Conservation (phyloP, 23 tunicate genomes). For the Ascidia mentula region DNA sequence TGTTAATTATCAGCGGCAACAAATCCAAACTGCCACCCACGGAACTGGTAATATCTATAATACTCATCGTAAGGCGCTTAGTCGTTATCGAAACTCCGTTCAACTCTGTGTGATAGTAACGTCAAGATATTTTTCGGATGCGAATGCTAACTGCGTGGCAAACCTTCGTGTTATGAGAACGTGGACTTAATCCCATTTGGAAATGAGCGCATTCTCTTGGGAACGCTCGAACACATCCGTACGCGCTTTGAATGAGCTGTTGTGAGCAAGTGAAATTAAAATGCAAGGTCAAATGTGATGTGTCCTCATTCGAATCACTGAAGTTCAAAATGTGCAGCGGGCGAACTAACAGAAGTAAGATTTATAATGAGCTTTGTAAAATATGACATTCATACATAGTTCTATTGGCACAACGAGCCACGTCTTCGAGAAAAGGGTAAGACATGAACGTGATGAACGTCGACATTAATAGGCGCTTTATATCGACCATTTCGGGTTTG, state of each 20-base stretch:
- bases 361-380: neutral
- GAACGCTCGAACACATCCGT: neutral
- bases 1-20: too few species aligned
- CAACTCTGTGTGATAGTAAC: slow-evolving; percentile 5
- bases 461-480: slow-evolving; percentile 1
- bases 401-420: neutral
- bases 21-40: too few species aligned
- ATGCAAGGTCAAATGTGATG: neutral
- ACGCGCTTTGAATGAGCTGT: neutral
- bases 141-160: neutral
- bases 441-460: slow-evolving; percentile 8
- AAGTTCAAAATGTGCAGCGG: neutral
- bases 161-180: slow-evolving; percentile 2
- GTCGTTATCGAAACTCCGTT: slow-evolving; percentile 1
- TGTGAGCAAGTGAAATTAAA: neutral
- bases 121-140: neutral
- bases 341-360: neutral
- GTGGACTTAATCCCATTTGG: slow-evolving; percentile 9
- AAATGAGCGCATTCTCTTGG: neutral
- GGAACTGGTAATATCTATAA: too few species aligned
- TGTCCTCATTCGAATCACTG: neutral
- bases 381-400: neutral
- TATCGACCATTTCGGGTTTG: neutral
- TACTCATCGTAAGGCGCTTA: too few species aligned
- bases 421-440: neutral